phyloP scores from a whole-genome alignment of 2,797 vertebrate genomes.

The Buceros bicornis region DNA sequence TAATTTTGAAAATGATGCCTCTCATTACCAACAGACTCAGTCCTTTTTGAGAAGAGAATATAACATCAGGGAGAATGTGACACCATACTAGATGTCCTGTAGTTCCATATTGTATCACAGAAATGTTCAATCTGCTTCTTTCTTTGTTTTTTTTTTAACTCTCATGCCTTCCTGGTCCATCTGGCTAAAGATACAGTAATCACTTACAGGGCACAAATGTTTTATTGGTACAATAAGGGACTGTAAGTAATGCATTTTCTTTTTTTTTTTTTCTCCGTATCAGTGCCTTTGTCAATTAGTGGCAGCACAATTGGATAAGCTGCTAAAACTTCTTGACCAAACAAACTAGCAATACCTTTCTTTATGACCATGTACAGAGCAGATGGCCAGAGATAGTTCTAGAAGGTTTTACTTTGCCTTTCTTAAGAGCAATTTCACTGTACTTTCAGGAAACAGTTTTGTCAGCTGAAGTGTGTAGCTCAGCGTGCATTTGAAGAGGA shows the following conservation, averaged over 20 bases:
- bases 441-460: background rate
- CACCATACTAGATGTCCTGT: background rate
- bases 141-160: background rate
- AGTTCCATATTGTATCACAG: background rate
- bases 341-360: background rate
- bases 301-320: background rate
- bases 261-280: background rate
- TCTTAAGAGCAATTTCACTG: background rate
- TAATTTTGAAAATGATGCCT: background rate
- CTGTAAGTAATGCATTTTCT: background rate
- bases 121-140: accelerated
- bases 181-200: background rate
- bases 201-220: background rate
- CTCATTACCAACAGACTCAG: background rate
- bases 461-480: background rate
- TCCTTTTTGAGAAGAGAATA: background rate
- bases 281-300: background rate
- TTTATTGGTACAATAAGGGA: background rate
- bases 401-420: background rate
- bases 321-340: background rate
- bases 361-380: background rate
- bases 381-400: background rate
- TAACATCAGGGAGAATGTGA: background rate
- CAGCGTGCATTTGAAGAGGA: background rate
- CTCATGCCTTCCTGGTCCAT: background rate